phyloP scores from a whole-genome alignment of 2,888 invertebrate species.

The Reticulitermes lucifugus region DNA sequence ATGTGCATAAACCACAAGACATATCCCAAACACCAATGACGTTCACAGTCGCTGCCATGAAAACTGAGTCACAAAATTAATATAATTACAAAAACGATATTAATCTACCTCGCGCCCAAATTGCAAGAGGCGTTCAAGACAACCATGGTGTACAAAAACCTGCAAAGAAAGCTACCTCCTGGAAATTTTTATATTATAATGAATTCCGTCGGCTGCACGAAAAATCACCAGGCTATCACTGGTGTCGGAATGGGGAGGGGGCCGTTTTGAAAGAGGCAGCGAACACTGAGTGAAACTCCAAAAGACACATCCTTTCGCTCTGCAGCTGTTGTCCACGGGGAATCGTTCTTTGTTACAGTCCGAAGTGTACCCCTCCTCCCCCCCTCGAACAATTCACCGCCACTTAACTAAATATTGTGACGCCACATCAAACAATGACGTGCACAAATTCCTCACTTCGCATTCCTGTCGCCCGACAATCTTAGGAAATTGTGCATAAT shows the following conservation, averaged over 20 bases:
- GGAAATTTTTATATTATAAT: too few species aligned
- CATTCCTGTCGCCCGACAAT: neutral
- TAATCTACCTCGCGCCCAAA: too few species aligned
- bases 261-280: neutral
- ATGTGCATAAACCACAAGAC: too few species aligned
- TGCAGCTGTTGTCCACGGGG: neutral
- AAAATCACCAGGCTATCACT: too few species aligned
- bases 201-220: too few species aligned
- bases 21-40: too few species aligned
- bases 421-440: slow-evolving; percentile 2
- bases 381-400: neutral
- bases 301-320: neutral
- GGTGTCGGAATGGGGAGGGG: neutral
- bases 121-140: too few species aligned
- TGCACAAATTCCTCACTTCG: neutral
- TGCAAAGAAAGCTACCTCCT: too few species aligned
- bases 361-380: neutral
- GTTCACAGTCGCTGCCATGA: too few species aligned
- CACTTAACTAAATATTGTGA: neutral
- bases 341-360: neutral
- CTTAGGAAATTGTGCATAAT: neutral
- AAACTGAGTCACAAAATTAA: too few species aligned
- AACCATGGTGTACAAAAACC: too few species aligned
- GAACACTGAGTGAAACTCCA: neutral
- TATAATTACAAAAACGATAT: too few species aligned